Base-by-base conservation (phyloP, 2,797 vertebrate species). In the Bovichtus diacanthus region DNA sequence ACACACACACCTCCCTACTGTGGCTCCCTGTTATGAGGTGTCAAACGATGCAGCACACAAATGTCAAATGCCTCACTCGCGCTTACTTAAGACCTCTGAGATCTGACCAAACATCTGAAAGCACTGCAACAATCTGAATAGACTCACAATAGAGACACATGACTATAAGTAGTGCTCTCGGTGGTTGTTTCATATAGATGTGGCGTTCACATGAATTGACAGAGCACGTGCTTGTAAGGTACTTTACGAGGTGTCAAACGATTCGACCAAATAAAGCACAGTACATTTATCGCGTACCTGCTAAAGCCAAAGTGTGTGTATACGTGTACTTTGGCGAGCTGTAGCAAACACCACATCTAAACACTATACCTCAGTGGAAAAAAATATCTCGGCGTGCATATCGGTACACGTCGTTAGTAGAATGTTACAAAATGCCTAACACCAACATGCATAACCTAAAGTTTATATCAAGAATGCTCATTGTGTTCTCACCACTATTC, bases 11-110 rank as follows among this genome's bases (percentile, higher is more conserved):
- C 46, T 66, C 16, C 39, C 46, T 58, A 55, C 9, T 2, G 27
- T 41, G 69, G 41, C 49, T 70, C 68, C 78, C 76, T 46, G 51
- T 31, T 46, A 34, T 50, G 11, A 50, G 21, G 47, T 46, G 44
- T 23, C 21, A 38, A 44, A 5, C 3, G 41, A 15, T 43, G 13
- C 4, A 44, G 16, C 41, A 44, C 41, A 5, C 41, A 44, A 44
- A 44, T 2, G 43, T 15, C 16, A 50, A 50, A 50, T n/a, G 13
- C 11, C 47, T 50, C 21, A 50, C 47, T 25, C 13, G 47, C n/a
- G 9, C n/a, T 19, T 21, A 47, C 21, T 18, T 44, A 6, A 44
- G 16, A 44, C 7, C 5, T 44, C 43, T 50, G 47, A 50, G 21
- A 50, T 50, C 44, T n/a, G 19, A 46, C 21, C 47, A 50, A 50